Percentiles rank a stretch among this genome's conserved stretches.
phyloP scores from a whole-genome alignment of 1,140 invertebrate genomes.

The Mercenaria mercenaria region DNA sequence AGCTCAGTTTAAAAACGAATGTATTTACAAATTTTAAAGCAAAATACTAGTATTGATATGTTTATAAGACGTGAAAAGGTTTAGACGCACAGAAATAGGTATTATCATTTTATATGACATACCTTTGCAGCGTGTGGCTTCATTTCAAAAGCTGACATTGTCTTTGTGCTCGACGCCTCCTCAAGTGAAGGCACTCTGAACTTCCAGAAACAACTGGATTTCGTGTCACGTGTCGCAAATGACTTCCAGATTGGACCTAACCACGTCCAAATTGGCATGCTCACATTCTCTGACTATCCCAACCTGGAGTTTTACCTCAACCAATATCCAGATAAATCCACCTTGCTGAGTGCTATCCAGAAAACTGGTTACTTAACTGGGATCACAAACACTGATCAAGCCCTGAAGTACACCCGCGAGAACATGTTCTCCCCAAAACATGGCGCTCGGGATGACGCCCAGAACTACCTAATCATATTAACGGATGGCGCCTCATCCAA shows the following conservation, averaged over 20 bases:
- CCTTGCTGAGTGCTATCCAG: constrained; percentile 65
- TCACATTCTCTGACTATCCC: constrained; percentile 70
- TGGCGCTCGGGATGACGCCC: constrained; percentile 67
- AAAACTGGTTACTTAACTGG: constrained; percentile 66
- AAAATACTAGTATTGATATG: too few species aligned
- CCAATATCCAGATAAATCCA: constrained; percentile 68
- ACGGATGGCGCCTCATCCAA: constrained; percentile 73
- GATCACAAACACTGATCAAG: constrained; percentile 72
- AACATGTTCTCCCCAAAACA: constrained; percentile 52
- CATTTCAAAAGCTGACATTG: constrained; percentile 74
- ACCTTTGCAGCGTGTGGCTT: constrained; percentile 31
- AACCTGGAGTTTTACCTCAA: constrained; percentile 74
- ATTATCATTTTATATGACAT: too few species aligned
- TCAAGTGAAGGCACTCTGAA: constrained; percentile 73
- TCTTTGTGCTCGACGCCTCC: constrained; percentile 78
- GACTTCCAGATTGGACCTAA: constrained; percentile 71
- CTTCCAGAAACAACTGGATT: constrained; percentile 72
- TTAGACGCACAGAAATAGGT: too few species aligned
- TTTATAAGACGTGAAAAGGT: too few species aligned
- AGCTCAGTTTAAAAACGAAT: too few species aligned
- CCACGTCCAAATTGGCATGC: constrained; percentile 74
- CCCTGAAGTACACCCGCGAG: constrained; percentile 67
- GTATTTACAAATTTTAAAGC: too few species aligned
- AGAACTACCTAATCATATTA: constrained; percentile 69
- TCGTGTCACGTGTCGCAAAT: constrained; percentile 70